A percentile compares a stretch with the other conserved stretches of the same genome.
phyloP scores from a whole-genome alignment of 30 jellyfish, hydroid and myxozoan genomes.

The Rhopilema esculentum region DNA sequence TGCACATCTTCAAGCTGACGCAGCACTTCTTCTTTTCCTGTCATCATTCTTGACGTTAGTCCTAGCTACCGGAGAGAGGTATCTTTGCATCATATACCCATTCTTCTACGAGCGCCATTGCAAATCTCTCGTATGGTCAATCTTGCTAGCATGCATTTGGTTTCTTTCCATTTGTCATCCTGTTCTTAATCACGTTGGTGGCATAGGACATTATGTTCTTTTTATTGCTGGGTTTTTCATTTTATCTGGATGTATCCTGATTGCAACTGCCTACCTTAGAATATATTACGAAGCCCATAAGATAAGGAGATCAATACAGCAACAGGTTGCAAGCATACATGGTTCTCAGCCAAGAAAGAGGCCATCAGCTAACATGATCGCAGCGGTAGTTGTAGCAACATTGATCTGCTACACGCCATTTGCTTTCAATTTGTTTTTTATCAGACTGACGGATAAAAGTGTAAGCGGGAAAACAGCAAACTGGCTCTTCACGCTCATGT shows the following conservation, averaged over 20 bases:
- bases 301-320: constrained; percentile 10
- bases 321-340: constrained; percentile 20
- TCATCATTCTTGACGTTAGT: constrained; percentile 6
- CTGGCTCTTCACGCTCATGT: constrained; percentile 6
- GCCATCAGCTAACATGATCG: constrained; percentile 26
- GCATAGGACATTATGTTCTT: neutral
- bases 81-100: constrained; percentile 23
- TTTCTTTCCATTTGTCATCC: neutral
- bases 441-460: neutral
- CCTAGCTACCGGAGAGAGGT: constrained; percentile 44
- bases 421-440: neutral
- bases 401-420: constrained; percentile 37
- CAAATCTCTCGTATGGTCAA: neutral
- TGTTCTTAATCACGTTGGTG: neutral
- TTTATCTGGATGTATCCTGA: neutral
- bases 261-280: neutral
- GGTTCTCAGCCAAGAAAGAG: neutral
- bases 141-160: constrained; percentile 10
- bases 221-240: neutral
- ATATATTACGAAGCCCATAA: neutral
- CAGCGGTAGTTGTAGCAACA: constrained; percentile 4
- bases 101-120: constrained; percentile 2
- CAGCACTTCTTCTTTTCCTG: neutral
- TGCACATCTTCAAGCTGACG: neutral
- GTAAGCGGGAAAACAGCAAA: too few relatives aligned